Evolutionary conservation across 2,888 invertebrate species (phyloP).

Genomic region (Fragum fragum): DNA sequence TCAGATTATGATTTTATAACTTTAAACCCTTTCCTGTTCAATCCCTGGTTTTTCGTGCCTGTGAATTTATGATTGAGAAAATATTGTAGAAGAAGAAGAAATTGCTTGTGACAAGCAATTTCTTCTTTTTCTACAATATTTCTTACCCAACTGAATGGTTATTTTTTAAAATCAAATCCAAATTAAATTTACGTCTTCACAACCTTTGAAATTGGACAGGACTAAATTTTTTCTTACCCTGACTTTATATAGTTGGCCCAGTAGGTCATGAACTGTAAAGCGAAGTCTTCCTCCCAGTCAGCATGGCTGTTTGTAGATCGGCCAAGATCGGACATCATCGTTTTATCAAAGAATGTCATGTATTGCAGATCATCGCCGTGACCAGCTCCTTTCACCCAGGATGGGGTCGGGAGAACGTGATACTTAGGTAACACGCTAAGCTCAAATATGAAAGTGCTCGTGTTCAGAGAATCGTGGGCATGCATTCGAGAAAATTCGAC

Average conservation of each 20-base stretch:
- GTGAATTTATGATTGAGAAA: no score
- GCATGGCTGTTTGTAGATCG: conserved; percentile 90
- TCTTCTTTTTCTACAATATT: no score
- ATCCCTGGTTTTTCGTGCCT: no score
- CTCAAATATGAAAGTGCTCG: conserved; percentile 70
- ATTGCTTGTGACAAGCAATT: background rate
- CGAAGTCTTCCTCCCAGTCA: conserved; percentile 93
- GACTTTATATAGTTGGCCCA: conserved; percentile 98
- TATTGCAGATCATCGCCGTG: conserved; percentile 82
- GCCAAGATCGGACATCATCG: conserved; percentile 62
- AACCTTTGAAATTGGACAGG: no score
- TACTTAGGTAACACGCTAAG: conserved; percentile 67
- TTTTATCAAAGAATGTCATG: conserved; percentile 74
- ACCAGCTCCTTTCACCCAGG: conserved; percentile 79
- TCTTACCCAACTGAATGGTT: no score
- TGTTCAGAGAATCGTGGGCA: conserved; percentile 88
- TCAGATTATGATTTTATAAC: no score
- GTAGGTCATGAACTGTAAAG: conserved; percentile 95
- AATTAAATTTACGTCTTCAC: no score
- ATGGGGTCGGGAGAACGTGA: conserved; percentile 73
- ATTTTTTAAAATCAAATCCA: no score
- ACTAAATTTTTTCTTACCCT: conserved; percentile 89
- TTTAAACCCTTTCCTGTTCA: no score
- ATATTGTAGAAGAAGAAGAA: background rate
- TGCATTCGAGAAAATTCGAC: conserved; percentile 94